Evolutionary conservation across 2,113 vertebrate species (phyloP), one percentile per base, ranked within the genome.

Genomic region (Myocastor coypus): DNA sequence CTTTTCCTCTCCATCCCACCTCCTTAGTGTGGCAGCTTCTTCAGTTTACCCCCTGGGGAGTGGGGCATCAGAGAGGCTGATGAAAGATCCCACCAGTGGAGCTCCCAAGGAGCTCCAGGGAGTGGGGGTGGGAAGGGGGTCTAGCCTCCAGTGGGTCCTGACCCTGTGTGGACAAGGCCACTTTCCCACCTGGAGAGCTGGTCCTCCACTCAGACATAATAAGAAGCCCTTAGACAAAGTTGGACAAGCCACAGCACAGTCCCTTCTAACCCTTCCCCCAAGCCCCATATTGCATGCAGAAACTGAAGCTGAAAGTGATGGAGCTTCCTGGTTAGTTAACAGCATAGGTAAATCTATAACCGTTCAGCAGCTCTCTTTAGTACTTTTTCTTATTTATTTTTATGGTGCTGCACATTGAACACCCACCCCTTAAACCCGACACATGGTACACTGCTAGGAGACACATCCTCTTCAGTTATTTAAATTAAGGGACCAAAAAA

Each of bases 31-130:
- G 87, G 81, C 89, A 57, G 30, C 69, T 32, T 89, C 81, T 91
- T 94, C 57, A 61, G 83, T 84, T 93, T 89, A 71, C 87, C 92
- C 24, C 71, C 1, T 28, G 5, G 13, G 87, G 89, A 28, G 10
- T 40, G 55, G 28, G 55, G 1, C 6, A 95, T 89, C 86, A 95
- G 89, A 95, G 91, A 95, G 86, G 13, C 87, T 93, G 26, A 94
- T 81, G 81, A 64, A 52, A 30, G 81, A 40, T 61, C 87, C 88
- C 92, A 93, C 69, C 64, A 87, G 83, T 55, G 64, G 57, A 20
- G 78, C 89, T 95, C 95, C 87, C 93, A 82, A 66, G 80, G 84
- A 69, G 57, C 50, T 81, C 66, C 77, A 16, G 0, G 4, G 71
- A 55, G 40, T 1, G 40, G 37, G 32, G 66, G 69, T 0, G 16